Base-by-base conservation (phyloP, 1,140 invertebrate species). In the Trachymyrmex septentrionalis region DNA sequence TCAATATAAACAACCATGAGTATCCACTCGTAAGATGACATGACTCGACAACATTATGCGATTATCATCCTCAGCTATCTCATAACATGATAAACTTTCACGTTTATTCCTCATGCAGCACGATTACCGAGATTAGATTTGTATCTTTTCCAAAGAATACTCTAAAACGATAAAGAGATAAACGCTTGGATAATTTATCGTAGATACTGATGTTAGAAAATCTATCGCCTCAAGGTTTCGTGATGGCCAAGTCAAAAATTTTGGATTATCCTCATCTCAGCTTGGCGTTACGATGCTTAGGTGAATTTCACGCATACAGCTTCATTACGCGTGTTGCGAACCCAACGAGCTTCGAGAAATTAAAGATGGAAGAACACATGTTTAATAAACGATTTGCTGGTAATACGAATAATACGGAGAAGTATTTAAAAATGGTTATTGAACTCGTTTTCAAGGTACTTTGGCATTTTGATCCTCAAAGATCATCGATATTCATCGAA, bases 161-260 rank as follows among this genome's bases (percentile, higher is more conserved):
- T 61, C 3, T 12, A 34, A 75, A n/a, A 2, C 4, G 12, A 63
- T 10, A 12, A 44, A 63, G 16, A 50, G 44, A 27, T n/a, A 14
- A 19, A 38, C 14, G 0, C n/a, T 38, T 16, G 3, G 3, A 73
- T 30, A 34, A 71, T 86, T 82, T 61, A 3, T 6, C 19, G 2
- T 24, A 92, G 92, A 90, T 93, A 21, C 66, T 96, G 3, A 55
- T 95, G 0, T 72, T 96, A 50, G 94, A 95, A 88, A 94, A 95
- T 92, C 75, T 96, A 19, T 91, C 88, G 84, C n/a, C 80, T 10
- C 80, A 86, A 86, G 95, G 93, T 24, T 95, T 92, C 86, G 63
- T 78, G 71, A 81, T 80, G 87, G 95, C 88, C 67, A 92, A 82
- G 87, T 86, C 50, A 50, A 91, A 92, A 76, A 91, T 94, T 0